phyloP scores from a whole-genome alignment of 2,888 invertebrate genomes.

The Drosophila nigricruria region DNA sequence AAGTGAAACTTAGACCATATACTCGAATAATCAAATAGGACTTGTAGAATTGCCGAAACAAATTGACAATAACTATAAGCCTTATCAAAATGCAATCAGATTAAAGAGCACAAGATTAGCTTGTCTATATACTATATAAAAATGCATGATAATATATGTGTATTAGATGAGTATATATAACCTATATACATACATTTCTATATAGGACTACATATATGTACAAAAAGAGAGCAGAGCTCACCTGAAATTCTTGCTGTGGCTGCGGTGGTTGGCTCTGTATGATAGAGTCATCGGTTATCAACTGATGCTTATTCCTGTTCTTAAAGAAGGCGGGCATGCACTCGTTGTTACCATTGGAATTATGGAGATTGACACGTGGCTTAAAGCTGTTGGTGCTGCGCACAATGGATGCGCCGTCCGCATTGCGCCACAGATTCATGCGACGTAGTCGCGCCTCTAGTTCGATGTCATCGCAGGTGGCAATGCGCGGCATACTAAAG shows the following conservation, averaged over 20 bases:
- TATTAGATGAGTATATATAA: not conserved
- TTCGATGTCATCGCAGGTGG: conserved; percentile 81
- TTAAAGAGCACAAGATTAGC: conserved; percentile 8
- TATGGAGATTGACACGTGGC: conserved; percentile 24
- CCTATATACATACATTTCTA: not conserved
- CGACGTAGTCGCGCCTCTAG: conserved; percentile 77
- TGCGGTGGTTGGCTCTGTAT: conserved; percentile 82
- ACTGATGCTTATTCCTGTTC: conserved; percentile 71
- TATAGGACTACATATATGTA: not conserved
- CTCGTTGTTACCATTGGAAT: conserved; percentile 57
- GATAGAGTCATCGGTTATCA: conserved; percentile 78
- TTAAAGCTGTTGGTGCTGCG: conserved; percentile 29
- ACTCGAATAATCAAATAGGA: too few species aligned
- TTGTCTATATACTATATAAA: not conserved
- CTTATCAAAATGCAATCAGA: conserved; percentile 24
- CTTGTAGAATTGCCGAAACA: too few species aligned
- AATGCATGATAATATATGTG: not conserved
- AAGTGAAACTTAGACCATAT: too few species aligned
- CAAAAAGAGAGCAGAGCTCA: conserved; percentile 40
- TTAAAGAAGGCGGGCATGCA: conserved; percentile 83
- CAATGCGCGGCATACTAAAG: conserved; percentile 70
- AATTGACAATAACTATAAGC: not conserved
- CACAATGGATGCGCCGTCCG: conserved; percentile 6
- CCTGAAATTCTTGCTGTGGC: conserved; percentile 78
- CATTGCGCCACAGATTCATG: conserved; percentile 72